Percentiles rank a stretch among this genome's conserved stretches.
These are phyloP conservation scores for Toxotes chatareus DNA, from an alignment of 2,113 vertebrate species.

Conservation along the genomic window DNA sequence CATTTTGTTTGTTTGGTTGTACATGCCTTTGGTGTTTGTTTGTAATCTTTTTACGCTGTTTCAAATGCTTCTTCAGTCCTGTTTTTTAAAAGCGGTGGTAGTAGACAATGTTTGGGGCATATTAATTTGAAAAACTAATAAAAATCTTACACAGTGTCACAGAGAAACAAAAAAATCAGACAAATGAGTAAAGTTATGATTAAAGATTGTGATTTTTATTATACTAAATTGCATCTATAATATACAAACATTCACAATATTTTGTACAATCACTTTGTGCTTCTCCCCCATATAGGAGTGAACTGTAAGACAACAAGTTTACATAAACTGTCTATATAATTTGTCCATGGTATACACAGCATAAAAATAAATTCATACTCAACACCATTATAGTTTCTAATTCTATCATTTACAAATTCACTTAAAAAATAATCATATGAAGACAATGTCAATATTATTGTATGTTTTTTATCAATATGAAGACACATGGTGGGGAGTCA, in stretches of 20 bases:
- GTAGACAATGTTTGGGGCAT: no score
- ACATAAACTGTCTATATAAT: conserved; percentile 77
- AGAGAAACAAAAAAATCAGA: background rate
- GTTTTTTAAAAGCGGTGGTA: no score
- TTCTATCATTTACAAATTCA: conserved; percentile 82
- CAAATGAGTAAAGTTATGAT: background rate
- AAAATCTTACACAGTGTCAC: background rate
- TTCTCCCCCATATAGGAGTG: conserved; percentile 71
- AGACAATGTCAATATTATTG: conserved; percentile 74
- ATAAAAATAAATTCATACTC: conserved; percentile 83
- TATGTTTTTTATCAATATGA: conserved; percentile 52
- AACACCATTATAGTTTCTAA: conserved; percentile 75
- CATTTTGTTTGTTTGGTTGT: no score
- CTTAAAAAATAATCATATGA: conserved; percentile 80
- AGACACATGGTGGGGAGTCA: conserved; percentile 61
- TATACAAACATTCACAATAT: conserved; percentile 85
- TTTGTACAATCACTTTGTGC: conserved; percentile 85
- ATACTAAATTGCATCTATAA: conserved; percentile 85
- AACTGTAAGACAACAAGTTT: conserved; percentile 80
- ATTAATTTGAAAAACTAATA: no score
- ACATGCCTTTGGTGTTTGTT: no score
- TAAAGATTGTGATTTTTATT: conserved; percentile 81
- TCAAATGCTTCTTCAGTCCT: no score
- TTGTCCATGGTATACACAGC: conserved; percentile 74
- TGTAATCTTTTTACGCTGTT: no score